Percentiles rank a stretch among this genome's conserved stretches.
These are phyloP conservation scores for Betta splendens DNA, from an alignment of 2,797 vertebrate species.

Conservation along the genomic window DNA sequence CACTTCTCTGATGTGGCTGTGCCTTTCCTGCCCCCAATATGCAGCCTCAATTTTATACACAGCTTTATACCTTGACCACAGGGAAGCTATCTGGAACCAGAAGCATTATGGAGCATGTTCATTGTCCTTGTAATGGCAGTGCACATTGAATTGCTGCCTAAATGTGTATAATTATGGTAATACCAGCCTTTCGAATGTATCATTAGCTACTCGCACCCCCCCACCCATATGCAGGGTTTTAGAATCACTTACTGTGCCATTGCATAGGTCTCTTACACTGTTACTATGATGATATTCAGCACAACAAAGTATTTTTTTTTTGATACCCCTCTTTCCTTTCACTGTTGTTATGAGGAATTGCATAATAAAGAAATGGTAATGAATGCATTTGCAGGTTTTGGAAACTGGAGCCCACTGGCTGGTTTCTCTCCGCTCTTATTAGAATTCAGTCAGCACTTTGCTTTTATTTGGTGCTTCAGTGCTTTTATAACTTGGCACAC, in stretches of 20 bases:
- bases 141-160: slow-evolving; percentile 64
- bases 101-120: slow-evolving; percentile 50
- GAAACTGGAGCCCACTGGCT: slow-evolving; percentile 42
- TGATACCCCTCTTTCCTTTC: slow-evolving; percentile 25
- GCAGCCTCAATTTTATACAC: slow-evolving; percentile 32
- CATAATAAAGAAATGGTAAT: slow-evolving; percentile 57
- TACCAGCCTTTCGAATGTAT: slow-evolving; percentile 71
- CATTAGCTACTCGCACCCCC: slow-evolving; percentile 70
- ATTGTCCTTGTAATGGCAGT: slow-evolving; percentile 67
- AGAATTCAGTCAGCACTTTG: slow-evolving; percentile 57
- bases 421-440: slow-evolving; percentile 49
- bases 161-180: slow-evolving; percentile 79
- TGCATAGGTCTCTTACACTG: slow-evolving; percentile 34
- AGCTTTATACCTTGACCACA: slow-evolving; percentile 50
- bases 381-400: slow-evolving; percentile 55
- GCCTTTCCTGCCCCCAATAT: slow-evolving; percentile 9
- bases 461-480: slow-evolving; percentile 60
- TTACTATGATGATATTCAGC: slow-evolving; percentile 56
- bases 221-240: slow-evolving; percentile 34
- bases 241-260: slow-evolving; percentile 50
- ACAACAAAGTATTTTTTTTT: slow-evolving; percentile 58
- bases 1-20: slow-evolving; percentile 12
- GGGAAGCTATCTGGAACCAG: slow-evolving; percentile 46
- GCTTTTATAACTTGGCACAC: slow-evolving; percentile 63
- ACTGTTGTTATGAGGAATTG: slow-evolving; percentile 38